These are phyloP conservation scores for Danaus melanippus DNA, from an alignment of 1,140 invertebrate species.

Conservation along the genomic window DNA sequence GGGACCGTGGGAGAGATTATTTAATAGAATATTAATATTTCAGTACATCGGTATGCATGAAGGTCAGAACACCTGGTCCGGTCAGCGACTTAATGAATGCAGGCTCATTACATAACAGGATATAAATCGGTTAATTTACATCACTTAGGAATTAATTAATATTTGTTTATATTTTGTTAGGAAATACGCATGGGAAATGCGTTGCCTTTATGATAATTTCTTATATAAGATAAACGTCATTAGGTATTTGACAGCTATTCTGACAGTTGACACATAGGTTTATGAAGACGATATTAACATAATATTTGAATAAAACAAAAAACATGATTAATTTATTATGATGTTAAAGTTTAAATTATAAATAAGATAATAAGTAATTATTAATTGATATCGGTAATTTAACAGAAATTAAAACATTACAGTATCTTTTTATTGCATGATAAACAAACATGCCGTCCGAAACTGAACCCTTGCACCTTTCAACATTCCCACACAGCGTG, in stretches of 20 bases:
- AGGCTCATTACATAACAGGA: slow-evolving; percentile 13
- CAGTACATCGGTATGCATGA: slow-evolving; percentile 38
- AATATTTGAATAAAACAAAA: too few relatives aligned
- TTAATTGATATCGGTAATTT: slow-evolving; percentile 4
- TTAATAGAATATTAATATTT: slow-evolving; percentile 63
- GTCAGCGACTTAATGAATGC: slow-evolving; percentile 15
- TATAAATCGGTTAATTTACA: slow-evolving; percentile 2
- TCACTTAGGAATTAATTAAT: too few relatives aligned
- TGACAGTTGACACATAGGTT: too few relatives aligned
- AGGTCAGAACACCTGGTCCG: slow-evolving; percentile 53
- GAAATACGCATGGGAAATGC: too few relatives aligned
- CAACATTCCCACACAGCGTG: slow-evolving; percentile 66
- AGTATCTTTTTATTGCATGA: slow-evolving; percentile 22
- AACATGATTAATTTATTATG: too few relatives aligned
- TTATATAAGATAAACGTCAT: too few relatives aligned
- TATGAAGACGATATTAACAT: not conserved
- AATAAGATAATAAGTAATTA: not conserved
- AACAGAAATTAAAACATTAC: slow-evolving; percentile 4
- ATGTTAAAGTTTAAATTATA: too few relatives aligned
- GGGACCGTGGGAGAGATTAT: slow-evolving; percentile 56
- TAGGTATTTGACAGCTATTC: too few relatives aligned
- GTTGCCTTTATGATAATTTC: too few relatives aligned
- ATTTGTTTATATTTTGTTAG: too few relatives aligned
- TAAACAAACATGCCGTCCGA: slow-evolving; percentile 26
- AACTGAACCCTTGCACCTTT: slow-evolving; percentile 54